Evolutionary conservation across 2,113 vertebrate species (phyloP), one percentile per base, ranked within the genome.

Genomic region (Thinocorus orbignyianus): DNA sequence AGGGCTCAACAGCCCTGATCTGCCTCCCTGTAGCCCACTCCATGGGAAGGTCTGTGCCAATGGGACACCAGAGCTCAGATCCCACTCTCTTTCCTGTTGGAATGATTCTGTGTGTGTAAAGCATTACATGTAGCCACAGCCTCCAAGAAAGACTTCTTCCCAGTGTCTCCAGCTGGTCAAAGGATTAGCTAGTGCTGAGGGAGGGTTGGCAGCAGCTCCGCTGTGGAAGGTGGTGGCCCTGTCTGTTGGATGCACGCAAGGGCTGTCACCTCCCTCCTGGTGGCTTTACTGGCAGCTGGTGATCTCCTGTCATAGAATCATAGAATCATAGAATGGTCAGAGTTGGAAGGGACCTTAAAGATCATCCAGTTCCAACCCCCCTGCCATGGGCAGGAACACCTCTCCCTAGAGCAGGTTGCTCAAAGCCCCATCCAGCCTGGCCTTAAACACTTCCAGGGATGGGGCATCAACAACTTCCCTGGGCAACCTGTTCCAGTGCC

Each of bases 41-140:
- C 0, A 2, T 28, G 0, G 0, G 11, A 16, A 6, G 7, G 10
- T 6, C 23, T 2, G 2, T 19, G 9, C 25, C 35, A 18, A 26
- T 7, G 52, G 58, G 54, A 35, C 23, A 26, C 41, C 31, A 10
- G n/a, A 22, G 13, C 15, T 65, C 51, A 30, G 17, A 26, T 39
- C 74, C 51, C 30, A n/a, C 0, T 6, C 52, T 33, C 8, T 2
- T 30, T 16, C 73, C 33, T 41, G 4, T 2, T 58, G 61, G 55
- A 74, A 30, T n/a, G 65, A 48, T 46, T 64, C 65, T 28, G 13
- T 20, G 9, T 0, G 1, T 10, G 25, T n/a, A 22, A 62, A 13
- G 13, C 23, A 13, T 68, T 35, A 7, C 35, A 7, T 2, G 17
- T 10, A 60, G 42, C 11, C 18, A 48, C 55, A 74, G 6, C 57